Base-by-base conservation (phyloP, 1,140 invertebrate species). In the Drosophila auraria region DNA sequence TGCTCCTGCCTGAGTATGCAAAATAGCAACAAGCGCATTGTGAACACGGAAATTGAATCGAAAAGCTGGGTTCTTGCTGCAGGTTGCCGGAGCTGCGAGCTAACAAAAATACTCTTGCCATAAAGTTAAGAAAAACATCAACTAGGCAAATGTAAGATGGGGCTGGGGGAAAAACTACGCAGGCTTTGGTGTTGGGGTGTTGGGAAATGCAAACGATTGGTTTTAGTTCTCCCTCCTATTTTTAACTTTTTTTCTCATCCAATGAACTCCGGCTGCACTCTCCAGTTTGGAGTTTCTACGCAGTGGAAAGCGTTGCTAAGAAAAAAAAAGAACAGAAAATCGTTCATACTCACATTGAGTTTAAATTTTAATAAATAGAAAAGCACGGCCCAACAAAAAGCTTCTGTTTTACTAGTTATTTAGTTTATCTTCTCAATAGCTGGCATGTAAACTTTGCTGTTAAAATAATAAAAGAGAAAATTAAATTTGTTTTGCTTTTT, bases 11-110 rank as follows among this genome's bases (percentile, higher is more conserved):
- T 45, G 69, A 72, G 66, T 70, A 89, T 90, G 84, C 74, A 89
- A 89, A 89, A 90, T 70, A 84, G 84, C 73, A 89, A 87, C 87
- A 89, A 89, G 74, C 86, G 65, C 69, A 79, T 79, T 89, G 81
- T 76, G 62, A 79, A 70, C 66, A 89, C 86, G 84, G 84, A 89
- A 89, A 89, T 89, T 89, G 84, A 90, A 89, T 89, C 82, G 76
- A 79, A 78, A 90, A 90, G 66, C 83, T 78, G n/a, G 33, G 42
- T 65, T 59, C 57, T 82, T 60, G 80, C 59, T 44, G 47, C 42
- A 49, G 57, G 66, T 60, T 14, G 23, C 44, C 54, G 51, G 42
- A 25, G 71, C 50, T 68, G 5, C 42, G 30, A 44, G 62, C 84
- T 51, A 83, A 82, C 69, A 81, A 84, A 90, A 89, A 89, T 90